Evolutionary conservation across 1,140 invertebrate species (phyloP).

Genomic region (Drosophila nebulosa): DNA sequence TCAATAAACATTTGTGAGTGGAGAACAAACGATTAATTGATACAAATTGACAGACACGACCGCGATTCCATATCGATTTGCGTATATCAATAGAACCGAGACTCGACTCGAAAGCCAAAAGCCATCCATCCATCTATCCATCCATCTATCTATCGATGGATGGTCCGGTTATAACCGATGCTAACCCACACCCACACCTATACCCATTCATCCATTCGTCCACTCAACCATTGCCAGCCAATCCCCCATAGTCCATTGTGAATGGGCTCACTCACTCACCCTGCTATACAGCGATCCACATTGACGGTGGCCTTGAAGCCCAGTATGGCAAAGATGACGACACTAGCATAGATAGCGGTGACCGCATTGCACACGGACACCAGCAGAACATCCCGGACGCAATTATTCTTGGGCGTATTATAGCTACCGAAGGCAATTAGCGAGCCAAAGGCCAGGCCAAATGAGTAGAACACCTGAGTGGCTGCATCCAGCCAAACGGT

Average conservation of each 20-base stretch:
- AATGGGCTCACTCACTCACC: conserved; percentile 83
- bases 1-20: conserved; percentile 24
- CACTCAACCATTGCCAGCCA: conserved; percentile 34
- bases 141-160: too few relatives aligned
- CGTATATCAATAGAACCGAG: conserved; percentile 63
- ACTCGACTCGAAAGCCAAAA: too few relatives aligned
- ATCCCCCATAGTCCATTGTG: neutral
- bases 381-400: conserved; percentile 92
- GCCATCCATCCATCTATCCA: conserved; percentile 30
- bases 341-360: conserved; percentile 96
- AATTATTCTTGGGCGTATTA: conserved; percentile 94
- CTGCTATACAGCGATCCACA: conserved; percentile 88
- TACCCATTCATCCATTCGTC: neutral
- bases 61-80: conserved; percentile 66
- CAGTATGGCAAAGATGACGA: conserved; percentile 94
- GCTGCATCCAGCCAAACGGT: conserved; percentile 96
- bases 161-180: conserved; percentile 58
- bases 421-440: conserved; percentile 95
- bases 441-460: conserved; percentile 95
- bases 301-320: conserved; percentile 93
- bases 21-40: conserved; percentile 58
- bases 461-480: conserved; percentile 97
- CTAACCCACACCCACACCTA: conserved; percentile 9
- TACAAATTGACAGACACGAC: conserved; percentile 66
- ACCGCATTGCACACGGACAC: conserved; percentile 94